Conservation (phyloP, 2,888 invertebrate species). For the Bibio marci region DNA sequence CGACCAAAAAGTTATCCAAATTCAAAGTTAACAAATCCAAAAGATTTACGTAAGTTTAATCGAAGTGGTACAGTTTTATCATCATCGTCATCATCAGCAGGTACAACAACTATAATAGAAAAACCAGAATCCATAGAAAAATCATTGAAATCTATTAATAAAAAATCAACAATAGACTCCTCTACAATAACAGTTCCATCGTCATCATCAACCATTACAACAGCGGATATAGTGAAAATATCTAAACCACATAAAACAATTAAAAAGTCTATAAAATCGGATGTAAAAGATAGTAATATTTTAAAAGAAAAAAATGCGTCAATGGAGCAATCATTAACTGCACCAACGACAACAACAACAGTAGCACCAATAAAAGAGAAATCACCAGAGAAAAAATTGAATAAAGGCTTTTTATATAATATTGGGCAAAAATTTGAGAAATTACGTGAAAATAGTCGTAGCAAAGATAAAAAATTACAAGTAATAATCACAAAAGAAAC, state of each 20-base stretch:
- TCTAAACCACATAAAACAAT: constrained; percentile 11
- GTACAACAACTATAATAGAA: no score
- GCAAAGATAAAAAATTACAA: constrained; percentile 19
- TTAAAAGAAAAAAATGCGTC: no score
- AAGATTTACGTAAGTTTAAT: constrained; percentile 20
- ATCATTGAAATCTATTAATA: neutral
- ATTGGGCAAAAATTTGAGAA: constrained; percentile 64
- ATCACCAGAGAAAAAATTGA: constrained; percentile 41
- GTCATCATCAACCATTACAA: constrained; percentile 6
- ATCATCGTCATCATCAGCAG: constrained; percentile 8
- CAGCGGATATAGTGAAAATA: no score
- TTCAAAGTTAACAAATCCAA: constrained; percentile 24
- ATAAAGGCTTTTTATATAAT: constrained; percentile 46
- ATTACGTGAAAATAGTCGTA: constrained; percentile 36
- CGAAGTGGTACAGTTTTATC: constrained; percentile 18
- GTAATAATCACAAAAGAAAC: constrained; percentile 18
- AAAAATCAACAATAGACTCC: no score
- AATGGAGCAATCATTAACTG: no score
- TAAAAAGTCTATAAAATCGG: constrained; percentile 29
- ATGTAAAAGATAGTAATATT: constrained; percentile 11
- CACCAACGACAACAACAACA: constrained; percentile 18
- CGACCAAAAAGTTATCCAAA: constrained; percentile 43
- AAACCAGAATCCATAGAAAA: neutral
- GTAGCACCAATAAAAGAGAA: constrained; percentile 15
- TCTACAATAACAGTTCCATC: no score